Evolutionary conservation across 1,140 invertebrate species (phyloP), one percentile per base, ranked within the genome.

Genomic region (Cydia pomonella): DNA sequence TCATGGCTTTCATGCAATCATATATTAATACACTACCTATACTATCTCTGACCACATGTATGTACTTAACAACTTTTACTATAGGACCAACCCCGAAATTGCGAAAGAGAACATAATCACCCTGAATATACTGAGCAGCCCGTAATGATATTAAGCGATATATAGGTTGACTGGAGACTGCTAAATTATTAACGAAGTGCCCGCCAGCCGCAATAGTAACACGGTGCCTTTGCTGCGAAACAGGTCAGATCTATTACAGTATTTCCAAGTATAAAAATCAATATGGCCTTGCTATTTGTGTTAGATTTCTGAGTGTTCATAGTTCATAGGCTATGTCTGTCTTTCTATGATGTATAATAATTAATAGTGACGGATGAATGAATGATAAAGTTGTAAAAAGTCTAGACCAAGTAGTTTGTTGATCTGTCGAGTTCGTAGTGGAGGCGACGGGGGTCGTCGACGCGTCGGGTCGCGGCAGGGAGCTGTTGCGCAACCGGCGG

Each of bases 351-450:
- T 18, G 53, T 23, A 59, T 12, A 9, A 59, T 7, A 59, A 23
- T 59, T 2, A 23, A 18, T 59, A 13, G 69, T 9, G 44, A 44
- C 3, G 44, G 18, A 33, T 41, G 44, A 72, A 72, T 72, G 71
- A 27, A 53, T 47, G 50, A 71, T 16, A 74, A 63, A 69, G 75
- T 75, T 53, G 73, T 76, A 77, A 82, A 77, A 80, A 84, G 79
- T 84, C 75, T 84, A 84, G 81, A 83, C 81, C n/a, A n/a, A n/a
- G n/a, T 75, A 77, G 77, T 77, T 75, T 80, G 73, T 81, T 80
- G 82, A 82, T 77, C 79, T 81, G 62, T 41, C 62, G 71, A 73
- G 77, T 77, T 75, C 53, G 63, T 38, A 59, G 69, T 63, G 75
- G 75, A 76, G 73, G 66, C 73, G 76, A 75, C 73, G 53, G 75